Conservation (phyloP, 2,797 vertebrate genomes). For the Scleropages formosus region DNA sequence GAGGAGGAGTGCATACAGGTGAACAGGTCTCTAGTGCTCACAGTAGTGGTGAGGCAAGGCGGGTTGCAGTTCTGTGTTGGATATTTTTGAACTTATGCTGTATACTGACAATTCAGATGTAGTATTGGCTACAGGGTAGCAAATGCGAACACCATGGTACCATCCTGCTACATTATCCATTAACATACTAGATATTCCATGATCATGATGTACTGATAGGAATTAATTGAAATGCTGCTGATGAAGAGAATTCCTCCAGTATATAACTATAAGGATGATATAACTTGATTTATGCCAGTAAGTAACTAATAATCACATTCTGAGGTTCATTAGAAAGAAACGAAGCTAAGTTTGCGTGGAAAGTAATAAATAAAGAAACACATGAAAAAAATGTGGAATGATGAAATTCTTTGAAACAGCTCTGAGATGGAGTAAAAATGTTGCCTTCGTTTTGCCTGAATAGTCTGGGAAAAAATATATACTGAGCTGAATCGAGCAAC, state of each 20-base stretch:
- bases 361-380: constrained; percentile 15
- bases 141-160: no score
- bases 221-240: no score
- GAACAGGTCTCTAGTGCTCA: background rate
- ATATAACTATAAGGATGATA: no score
- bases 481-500: constrained; percentile 6
- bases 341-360: constrained; percentile 7
- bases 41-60: constrained; percentile 11
- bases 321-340: constrained; percentile 12
- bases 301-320: constrained; percentile 11
- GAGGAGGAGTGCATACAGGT: background rate
- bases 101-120: no score
- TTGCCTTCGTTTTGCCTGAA: constrained; percentile 16
- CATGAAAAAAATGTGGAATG: constrained; percentile 7
- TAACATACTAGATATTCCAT: no score
- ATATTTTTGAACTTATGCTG: no score
- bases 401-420: constrained; percentile 10
- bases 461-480: background rate
- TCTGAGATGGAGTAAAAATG: constrained; percentile 3
- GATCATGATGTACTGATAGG: no score
- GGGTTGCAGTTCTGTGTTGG: no score
- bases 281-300: background rate
- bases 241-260: no score
- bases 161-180: no score
- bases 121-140: no score